These are phyloP conservation scores for Elachura formosa DNA, from an alignment of 2,113 vertebrate species.

Conservation along the genomic window DNA sequence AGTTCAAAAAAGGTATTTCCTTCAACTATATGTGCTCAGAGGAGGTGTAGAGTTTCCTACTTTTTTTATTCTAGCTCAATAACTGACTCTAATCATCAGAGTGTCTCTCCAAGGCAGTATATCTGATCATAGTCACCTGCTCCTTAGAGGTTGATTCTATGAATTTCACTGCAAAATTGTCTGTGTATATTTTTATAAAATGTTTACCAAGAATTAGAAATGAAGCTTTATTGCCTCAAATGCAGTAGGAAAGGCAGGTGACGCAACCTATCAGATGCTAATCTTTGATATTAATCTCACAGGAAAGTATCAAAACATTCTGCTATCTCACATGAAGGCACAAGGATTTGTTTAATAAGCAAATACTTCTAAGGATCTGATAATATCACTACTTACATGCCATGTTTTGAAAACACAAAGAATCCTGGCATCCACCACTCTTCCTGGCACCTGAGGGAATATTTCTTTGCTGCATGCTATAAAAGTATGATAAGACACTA, in stretches of 20 bases:
- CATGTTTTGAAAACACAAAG: background rate
- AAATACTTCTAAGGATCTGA: background rate
- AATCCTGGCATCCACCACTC: background rate
- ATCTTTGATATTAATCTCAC: background rate
- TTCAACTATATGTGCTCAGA: background rate
- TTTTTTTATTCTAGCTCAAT: background rate
- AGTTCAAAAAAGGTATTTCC: background rate
- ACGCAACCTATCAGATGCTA: background rate
- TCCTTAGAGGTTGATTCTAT: background rate
- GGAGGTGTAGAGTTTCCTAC: background rate
- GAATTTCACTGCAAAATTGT: background rate
- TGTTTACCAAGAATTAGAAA: background rate
- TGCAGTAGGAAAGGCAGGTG: background rate
- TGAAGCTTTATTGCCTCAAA: background rate
- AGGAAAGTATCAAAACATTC: background rate
- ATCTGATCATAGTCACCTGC: background rate
- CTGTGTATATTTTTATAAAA: background rate
- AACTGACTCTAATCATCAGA: background rate
- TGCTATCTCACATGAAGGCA: background rate
- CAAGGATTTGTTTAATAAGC: background rate
- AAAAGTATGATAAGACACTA: background rate
- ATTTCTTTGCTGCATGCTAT: accelerated
- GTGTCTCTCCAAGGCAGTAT: background rate
- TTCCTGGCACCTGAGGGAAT: background rate
- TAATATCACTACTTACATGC: background rate